These are phyloP conservation scores for Mesorhabditis sp. DNA, from an alignment of 2,888 invertebrate species.

Conservation along the genomic window DNA sequence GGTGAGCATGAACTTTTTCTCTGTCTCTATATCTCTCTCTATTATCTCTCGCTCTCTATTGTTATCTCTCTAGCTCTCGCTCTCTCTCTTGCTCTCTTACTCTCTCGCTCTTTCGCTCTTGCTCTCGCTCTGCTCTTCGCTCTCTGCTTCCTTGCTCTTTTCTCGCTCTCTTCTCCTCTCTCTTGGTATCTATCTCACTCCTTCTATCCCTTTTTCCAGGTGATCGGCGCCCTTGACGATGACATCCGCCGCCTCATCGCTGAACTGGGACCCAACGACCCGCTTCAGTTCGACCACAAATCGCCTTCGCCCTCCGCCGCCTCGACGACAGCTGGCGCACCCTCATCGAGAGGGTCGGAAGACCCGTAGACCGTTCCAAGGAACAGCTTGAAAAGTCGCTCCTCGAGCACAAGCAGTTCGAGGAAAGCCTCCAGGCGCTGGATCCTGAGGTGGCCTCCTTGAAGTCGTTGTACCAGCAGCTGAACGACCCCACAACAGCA, in stretches of 20 bases:
- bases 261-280: background rate
- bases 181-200: too few relatives aligned
- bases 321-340: background rate
- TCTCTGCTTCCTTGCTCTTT: too few relatives aligned
- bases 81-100: too few relatives aligned
- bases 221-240: background rate
- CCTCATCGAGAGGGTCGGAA: background rate
- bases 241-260: background rate
- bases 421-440: background rate
- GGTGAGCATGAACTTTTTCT: too few relatives aligned
- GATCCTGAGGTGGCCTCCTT: background rate
- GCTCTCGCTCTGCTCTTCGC: too few relatives aligned
- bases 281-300: background rate
- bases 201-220: too few relatives aligned
- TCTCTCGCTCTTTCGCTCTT: too few relatives aligned
- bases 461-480: background rate
- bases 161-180: too few relatives aligned
- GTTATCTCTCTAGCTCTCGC: too few relatives aligned
- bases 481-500: background rate
- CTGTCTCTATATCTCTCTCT: too few relatives aligned
- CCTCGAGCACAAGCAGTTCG: background rate
- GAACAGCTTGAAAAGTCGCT: background rate
- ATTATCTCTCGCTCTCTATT: too few relatives aligned
- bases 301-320: background rate
- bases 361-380: background rate